Evolutionary conservation across 1,140 invertebrate species (phyloP).

Genomic region (Bombus pascuorum): DNA sequence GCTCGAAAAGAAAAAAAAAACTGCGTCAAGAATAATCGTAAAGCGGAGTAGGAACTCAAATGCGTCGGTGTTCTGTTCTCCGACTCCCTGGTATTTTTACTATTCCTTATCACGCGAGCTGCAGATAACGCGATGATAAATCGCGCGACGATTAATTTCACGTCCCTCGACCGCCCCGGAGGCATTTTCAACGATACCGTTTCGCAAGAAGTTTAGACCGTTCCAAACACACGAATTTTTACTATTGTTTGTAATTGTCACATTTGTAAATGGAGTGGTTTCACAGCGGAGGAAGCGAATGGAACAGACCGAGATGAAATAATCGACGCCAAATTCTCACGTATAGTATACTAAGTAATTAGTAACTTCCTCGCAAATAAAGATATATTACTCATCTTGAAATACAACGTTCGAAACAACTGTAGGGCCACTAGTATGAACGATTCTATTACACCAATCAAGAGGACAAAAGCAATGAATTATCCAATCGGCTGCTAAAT

Average conservation of each 20-base stretch:
- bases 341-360: too few species aligned
- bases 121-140: constrained; percentile 36
- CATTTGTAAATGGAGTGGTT: too few species aligned
- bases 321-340: too few species aligned
- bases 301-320: too few species aligned
- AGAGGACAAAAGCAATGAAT: too few species aligned
- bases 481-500: too few species aligned
- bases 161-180: not conserved
- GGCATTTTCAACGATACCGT: constrained; percentile 12
- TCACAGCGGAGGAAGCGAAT: too few species aligned
- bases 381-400: too few species aligned
- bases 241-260: not conserved
- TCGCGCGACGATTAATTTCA: constrained; percentile 28
- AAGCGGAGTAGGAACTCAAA: not conserved
- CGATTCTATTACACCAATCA: too few species aligned
- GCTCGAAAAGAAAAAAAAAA: not conserved
- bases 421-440: too few species aligned
- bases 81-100: constrained; percentile 8
- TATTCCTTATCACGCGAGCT: constrained; percentile 36
- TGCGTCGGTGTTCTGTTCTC: not conserved
- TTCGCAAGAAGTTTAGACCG: not conserved
- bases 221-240: not conserved
- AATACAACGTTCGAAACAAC: too few species aligned
- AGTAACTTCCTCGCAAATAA: too few species aligned
- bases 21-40: constrained; percentile 9